Conservation (phyloP, 1,140 invertebrate species). For the Paracyclopina nana region DNA sequence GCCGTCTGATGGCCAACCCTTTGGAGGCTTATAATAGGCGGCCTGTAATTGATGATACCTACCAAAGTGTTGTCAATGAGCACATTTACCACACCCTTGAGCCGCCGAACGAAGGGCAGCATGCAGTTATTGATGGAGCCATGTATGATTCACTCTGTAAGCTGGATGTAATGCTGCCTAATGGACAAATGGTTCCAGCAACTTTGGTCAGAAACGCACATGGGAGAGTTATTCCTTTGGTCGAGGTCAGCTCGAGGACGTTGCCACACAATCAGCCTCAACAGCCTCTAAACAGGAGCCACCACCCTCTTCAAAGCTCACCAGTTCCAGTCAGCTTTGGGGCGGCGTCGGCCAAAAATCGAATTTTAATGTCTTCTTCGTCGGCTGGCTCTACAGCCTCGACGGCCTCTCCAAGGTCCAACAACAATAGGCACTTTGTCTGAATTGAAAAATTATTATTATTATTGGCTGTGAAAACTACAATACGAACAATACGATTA, state of each 20-base stretch:
- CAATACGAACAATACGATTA: too few relatives aligned
- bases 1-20: not conserved
- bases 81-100: not conserved
- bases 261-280: too few relatives aligned
- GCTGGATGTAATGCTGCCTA: constrained; percentile 11
- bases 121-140: not conserved
- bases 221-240: not conserved
- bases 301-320: too few relatives aligned
- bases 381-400: too few relatives aligned
- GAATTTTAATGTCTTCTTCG: too few relatives aligned
- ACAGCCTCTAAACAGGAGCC: too few relatives aligned
- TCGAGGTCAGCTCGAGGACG: not conserved
- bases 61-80: not conserved
- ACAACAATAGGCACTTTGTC: too few relatives aligned
- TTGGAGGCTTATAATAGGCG: not conserved
- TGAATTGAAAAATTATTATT: too few relatives aligned
- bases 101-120: not conserved
- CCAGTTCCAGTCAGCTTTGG: too few relatives aligned
- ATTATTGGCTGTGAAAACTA: too few relatives aligned
- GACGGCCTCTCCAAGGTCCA: too few relatives aligned
- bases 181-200: constrained; percentile 7
- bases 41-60: not conserved
- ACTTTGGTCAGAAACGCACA: not conserved
- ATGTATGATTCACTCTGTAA: constrained; percentile 7
- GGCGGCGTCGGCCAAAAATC: too few relatives aligned